Base-by-base conservation (phyloP, 2,888 invertebrate genomes). In the Idaea dimidiata region DNA sequence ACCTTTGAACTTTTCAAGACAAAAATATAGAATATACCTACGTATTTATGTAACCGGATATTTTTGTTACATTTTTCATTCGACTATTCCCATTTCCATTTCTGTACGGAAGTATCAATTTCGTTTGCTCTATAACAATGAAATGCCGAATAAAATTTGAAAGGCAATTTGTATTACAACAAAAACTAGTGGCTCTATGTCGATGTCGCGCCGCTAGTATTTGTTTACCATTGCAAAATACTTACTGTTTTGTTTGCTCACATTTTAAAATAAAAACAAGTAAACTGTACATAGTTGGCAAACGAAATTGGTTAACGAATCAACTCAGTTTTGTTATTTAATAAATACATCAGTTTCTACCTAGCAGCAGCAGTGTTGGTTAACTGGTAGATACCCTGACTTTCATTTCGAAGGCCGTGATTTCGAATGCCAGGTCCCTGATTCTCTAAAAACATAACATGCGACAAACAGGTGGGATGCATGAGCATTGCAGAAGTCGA, bases 1-100 rank as follows among this genome's bases (percentile, higher is more conserved):
- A 43, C 43, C 43, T 43, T 43, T 43, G 7, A 8, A 43, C 43
- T 43, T 43, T 43, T 43, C 43, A 10, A 43, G 14, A 7, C 43
- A 8, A 43, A 43, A 43, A 43, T 33, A 43, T 43, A 14, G 8
- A 43, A 10, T 14, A 10, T 32, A 32, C 7, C 7, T 32, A 43
- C 33, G 1, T 33, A 33, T 8, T 43, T 43, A 43, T 14, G 43
- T 43, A 43, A 43, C 43, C 43, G 43, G 43, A 43, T 43, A 43
- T 43, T 43, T 43, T 43, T 43, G 43, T 43, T 14, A 43, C 43
- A 10, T 43, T 43, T 43, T 43, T 43, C 43, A 43, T 43, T 43
- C 43, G 43, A 16, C 16, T 61, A 32, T 17, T 18, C 43, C 43
- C 43, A 43, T 16, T 56, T 56, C 18, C 56, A 56, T 56, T 56